A percentile compares a stretch with the other conserved stretches of the same genome.
phyloP scores from a whole-genome alignment of 2,113 vertebrate species.

The Pelodiscus sinensis region DNA sequence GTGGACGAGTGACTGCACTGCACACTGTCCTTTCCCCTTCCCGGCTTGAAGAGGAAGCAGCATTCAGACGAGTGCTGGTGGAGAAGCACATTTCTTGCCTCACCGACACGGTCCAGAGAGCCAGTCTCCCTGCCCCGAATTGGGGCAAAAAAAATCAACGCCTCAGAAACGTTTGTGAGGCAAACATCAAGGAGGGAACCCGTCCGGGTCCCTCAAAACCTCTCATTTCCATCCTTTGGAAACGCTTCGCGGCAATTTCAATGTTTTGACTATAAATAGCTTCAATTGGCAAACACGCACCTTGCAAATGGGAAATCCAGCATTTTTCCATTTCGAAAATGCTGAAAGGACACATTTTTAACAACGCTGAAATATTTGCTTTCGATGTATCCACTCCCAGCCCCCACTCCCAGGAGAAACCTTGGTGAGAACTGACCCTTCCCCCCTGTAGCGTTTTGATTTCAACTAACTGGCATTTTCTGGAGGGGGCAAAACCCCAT shows the following conservation, averaged over 20 bases:
- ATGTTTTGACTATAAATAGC: not conserved
- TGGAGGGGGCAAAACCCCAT: not conserved
- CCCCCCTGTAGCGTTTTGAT: not conserved
- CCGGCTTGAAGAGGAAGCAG: not conserved
- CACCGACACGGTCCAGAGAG: not conserved
- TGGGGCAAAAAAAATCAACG: not conserved
- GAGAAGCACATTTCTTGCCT: not conserved
- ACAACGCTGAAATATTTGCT: not conserved
- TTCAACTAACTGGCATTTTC: not conserved
- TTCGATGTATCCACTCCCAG: not conserved
- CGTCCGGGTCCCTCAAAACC: not conserved
- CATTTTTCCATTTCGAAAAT: not conserved
- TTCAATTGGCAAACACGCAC: not conserved
- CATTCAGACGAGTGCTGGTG: too few relatives aligned
- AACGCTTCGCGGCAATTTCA: not conserved
- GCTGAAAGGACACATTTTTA: not conserved
- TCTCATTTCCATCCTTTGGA: not conserved
- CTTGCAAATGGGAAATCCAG: not conserved
- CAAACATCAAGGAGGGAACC: not conserved
- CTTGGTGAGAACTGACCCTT: not conserved
- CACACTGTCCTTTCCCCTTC: not conserved
- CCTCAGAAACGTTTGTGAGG: not conserved
- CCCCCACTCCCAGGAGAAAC: not conserved
- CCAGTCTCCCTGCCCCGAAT: not conserved
- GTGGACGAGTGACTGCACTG: slow-evolving; percentile 44